A percentile compares a stretch with the other conserved stretches of the same genome.
Evolutionary conservation across 2,888 invertebrate genomes (phyloP).

Genomic region (Melolontha melolontha): DNA sequence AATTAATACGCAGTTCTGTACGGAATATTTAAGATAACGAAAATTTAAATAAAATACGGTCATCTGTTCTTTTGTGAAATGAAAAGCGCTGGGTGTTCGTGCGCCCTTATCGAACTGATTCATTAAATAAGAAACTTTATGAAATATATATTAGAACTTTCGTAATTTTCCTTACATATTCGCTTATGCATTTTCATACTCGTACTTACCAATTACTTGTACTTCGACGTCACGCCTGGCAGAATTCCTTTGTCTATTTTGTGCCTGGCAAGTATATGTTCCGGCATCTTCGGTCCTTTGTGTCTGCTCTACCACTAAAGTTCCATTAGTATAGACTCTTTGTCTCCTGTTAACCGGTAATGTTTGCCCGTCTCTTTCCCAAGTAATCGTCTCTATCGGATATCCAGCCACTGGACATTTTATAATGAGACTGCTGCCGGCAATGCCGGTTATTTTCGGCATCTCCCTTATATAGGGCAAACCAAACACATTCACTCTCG

Average conservation of each 20-base stretch:
- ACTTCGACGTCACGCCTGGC: conserved; percentile 82
- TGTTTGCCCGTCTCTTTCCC: conserved; percentile 92
- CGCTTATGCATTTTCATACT: not conserved
- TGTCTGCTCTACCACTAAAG: conserved; percentile 86
- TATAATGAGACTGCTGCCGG: conserved; percentile 85
- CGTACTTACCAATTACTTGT: conserved; percentile 75
- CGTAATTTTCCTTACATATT: not conserved
- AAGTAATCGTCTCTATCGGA: conserved; percentile 87
- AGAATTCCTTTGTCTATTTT: conserved; percentile 84
- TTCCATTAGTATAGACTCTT: conserved; percentile 87
- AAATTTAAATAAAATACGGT: too few relatives aligned
- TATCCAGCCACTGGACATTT: conserved; percentile 92
- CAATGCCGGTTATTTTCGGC: conserved; percentile 89
- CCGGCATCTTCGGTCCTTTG: conserved; percentile 89
- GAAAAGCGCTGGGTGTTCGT: too few relatives aligned
- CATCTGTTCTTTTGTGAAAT: too few relatives aligned
- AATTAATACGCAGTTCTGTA: too few relatives aligned
- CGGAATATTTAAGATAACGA: too few relatives aligned
- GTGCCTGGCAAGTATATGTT: conserved; percentile 90
- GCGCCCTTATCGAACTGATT: too few relatives aligned
- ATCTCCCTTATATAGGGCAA: conserved; percentile 88
- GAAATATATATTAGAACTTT: not conserved
- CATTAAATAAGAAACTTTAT: too few relatives aligned
- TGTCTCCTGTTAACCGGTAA: conserved; percentile 89
- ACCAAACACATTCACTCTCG: conserved; percentile 89